Conservation (phyloP, 2,888 invertebrate species). For the Nephrocerus scutellatus region DNA sequence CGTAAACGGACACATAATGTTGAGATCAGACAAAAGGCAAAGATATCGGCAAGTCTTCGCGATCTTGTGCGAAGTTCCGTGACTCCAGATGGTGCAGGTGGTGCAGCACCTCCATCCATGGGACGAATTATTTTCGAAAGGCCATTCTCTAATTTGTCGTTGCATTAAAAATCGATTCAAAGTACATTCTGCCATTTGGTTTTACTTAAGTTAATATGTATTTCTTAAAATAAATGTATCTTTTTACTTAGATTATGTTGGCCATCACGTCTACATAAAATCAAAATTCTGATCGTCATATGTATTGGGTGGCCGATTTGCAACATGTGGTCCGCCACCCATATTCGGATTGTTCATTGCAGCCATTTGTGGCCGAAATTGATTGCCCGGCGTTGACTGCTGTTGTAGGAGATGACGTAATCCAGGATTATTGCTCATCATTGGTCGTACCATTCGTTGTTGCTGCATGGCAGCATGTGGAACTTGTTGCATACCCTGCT, state of each 20-base stretch:
- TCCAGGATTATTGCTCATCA: constrained; percentile 70
- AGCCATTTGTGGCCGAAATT: constrained; percentile 42
- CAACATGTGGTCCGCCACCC: constrained; percentile 29
- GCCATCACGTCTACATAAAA: constrained; percentile 41
- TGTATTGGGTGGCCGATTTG: constrained; percentile 32
- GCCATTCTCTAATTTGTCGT: constrained; percentile 15
- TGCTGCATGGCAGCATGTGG: constrained; percentile 69
- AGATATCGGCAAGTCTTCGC: constrained; percentile 43
- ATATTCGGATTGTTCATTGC: constrained; percentile 26
- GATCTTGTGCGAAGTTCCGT: constrained; percentile 44
- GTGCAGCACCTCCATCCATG: constrained; percentile 5
- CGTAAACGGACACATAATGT: constrained; percentile 34
- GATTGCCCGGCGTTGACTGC: constrained; percentile 43
- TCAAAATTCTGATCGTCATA: constrained; percentile 44
- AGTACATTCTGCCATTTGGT: too few relatives aligned
- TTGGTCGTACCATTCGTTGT: constrained; percentile 68
- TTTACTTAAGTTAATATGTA: too few relatives aligned
- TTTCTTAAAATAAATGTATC: not conserved
- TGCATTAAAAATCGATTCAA: constrained; percentile 4
- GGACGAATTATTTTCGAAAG: constrained; percentile 27
- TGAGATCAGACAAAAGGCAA: constrained; percentile 40
- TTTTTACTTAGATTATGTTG: too few relatives aligned
- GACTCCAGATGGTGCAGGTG: constrained; percentile 35
- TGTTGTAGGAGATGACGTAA: constrained; percentile 68
- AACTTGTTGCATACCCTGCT: constrained; percentile 44